Conservation (phyloP, 2,113 vertebrate species). For the Falcunculus frontatus region DNA sequence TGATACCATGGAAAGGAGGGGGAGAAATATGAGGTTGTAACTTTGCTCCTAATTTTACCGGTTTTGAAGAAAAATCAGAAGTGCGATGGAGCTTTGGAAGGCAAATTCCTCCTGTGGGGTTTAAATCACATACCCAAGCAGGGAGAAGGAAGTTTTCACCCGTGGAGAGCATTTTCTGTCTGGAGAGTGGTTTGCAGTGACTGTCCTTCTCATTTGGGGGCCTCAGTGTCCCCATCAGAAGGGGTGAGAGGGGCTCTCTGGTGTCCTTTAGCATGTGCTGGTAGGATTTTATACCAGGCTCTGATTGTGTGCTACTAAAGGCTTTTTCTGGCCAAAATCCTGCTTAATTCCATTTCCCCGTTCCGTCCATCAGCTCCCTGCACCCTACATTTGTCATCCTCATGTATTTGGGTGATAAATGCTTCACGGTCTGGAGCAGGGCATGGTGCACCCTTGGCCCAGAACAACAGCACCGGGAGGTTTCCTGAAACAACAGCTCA, state of each 20-base stretch:
- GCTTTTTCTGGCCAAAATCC: background rate
- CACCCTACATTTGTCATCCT: background rate
- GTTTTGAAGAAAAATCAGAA: background rate
- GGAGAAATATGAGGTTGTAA: accelerated
- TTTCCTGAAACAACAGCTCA: accelerated
- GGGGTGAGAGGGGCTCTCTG: background rate
- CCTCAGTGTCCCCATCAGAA: background rate
- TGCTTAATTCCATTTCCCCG: background rate
- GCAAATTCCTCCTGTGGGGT: background rate
- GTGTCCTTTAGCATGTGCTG: background rate
- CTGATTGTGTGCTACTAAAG: background rate
- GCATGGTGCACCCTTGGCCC: background rate
- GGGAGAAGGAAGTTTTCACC: background rate
- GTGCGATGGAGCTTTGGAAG: background rate
- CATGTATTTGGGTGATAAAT: background rate
- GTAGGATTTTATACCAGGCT: background rate
- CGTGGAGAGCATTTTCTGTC: accelerated
- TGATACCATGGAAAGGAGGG: accelerated
- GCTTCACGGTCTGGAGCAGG: background rate
- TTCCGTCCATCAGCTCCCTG: background rate
- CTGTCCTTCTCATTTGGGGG: background rate
- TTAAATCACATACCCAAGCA: background rate
- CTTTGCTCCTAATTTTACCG: background rate
- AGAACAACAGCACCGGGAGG: accelerated
- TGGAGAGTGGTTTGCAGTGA: background rate